Percentiles rank a stretch among this genome's conserved stretches.
These are phyloP conservation scores for Melanostoma scalare DNA, from an alignment of 2,888 invertebrate species.

Conservation along the genomic window DNA sequence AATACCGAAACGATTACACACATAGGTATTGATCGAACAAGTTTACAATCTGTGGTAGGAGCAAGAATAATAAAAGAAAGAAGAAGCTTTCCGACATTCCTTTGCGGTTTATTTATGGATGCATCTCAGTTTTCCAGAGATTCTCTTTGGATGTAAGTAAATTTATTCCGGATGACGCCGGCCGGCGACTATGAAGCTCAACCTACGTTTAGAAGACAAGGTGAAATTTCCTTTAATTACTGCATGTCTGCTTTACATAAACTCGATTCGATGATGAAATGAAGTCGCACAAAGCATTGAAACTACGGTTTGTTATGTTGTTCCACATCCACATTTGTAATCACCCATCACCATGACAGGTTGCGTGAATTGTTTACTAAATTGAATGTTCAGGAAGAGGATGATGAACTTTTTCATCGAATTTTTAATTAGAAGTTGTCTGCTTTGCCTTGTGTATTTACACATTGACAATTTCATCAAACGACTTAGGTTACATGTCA, in stretches of 20 bases:
- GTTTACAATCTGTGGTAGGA: neutral
- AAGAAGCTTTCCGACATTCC: constrained; percentile 22
- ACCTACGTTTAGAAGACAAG: constrained; percentile 15
- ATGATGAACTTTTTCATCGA: neutral
- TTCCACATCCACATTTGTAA: constrained; percentile 25
- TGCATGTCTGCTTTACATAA: constrained; percentile 3
- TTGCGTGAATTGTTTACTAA: constrained; percentile 42
- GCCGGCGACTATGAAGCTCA: constrained; percentile 15
- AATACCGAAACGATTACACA: neutral
- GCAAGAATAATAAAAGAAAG: neutral
- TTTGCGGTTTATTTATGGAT: constrained; percentile 58
- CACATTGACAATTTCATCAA: too few species aligned
- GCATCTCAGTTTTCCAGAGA: constrained; percentile 21
- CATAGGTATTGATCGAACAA: constrained; percentile 23
- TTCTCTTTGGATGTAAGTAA: too few species aligned
- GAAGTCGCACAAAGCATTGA: neutral
- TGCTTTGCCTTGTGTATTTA: neutral
- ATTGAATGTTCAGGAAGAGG: constrained; percentile 8
- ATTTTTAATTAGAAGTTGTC: neutral
- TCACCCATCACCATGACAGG: too few species aligned
- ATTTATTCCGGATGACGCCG: constrained; percentile 1
- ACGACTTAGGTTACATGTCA: too few species aligned
- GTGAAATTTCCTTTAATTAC: constrained; percentile 52
- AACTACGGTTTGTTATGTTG: constrained; percentile 36
- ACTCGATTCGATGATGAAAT: constrained; percentile 23